Conservation (phyloP, 2,888 invertebrate genomes). For the Allacma fusca region DNA sequence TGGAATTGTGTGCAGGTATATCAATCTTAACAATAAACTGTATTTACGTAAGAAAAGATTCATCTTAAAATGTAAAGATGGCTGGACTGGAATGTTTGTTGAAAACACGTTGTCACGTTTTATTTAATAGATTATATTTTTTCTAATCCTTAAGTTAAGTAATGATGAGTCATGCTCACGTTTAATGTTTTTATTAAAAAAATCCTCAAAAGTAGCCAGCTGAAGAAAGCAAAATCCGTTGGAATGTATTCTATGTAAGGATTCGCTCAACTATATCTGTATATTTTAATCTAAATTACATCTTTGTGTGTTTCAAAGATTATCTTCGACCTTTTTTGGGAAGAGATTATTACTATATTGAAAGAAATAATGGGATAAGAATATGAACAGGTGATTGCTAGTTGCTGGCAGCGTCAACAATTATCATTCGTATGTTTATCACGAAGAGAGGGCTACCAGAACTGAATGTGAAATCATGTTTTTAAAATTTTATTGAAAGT, state of each 20-base stretch:
- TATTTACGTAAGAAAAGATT: too few species aligned
- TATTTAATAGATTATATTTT: conserved; percentile 3
- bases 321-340: not conserved
- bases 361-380: not conserved
- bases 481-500: not conserved
- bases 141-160: not conserved
- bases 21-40: too few species aligned
- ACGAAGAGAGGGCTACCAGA: not conserved
- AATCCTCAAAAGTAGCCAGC: not conserved
- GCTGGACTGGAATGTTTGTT: not conserved
- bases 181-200: conserved; percentile 3
- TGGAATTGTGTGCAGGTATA: too few species aligned
- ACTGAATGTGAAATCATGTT: not conserved
- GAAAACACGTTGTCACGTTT: not conserved
- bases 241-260: not conserved
- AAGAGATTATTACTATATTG: not conserved
- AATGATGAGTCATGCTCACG: not conserved
- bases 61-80: too few species aligned
- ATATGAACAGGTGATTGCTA: not conserved
- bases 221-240: not conserved
- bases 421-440: not conserved
- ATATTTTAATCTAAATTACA: not conserved
- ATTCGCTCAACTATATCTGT: not conserved
- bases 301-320: not conserved
- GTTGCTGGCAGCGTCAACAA: not conserved